Percentiles rank a stretch among this genome's conserved stretches.
phyloP scores from a whole-genome alignment of 2,797 vertebrate genomes.

The Acanthiza pusilla region DNA sequence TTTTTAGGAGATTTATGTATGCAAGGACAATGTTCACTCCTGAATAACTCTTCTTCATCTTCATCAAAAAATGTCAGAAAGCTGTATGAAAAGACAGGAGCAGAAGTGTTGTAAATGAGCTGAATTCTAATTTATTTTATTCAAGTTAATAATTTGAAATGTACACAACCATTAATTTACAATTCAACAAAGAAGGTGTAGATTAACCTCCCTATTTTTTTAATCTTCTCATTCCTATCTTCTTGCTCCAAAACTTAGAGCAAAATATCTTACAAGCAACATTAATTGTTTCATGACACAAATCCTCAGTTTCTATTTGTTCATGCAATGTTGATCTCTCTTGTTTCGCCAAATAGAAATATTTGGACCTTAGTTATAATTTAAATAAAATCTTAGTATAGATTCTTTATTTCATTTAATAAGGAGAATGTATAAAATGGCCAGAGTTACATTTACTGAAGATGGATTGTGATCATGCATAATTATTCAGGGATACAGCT shows the following conservation, averaged over 20 bases:
- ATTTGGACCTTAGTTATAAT: not conserved
- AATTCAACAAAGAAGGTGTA: not conserved
- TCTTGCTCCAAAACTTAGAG: not conserved
- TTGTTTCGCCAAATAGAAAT: not conserved
- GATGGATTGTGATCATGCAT: not conserved
- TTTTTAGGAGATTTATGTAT: not conserved
- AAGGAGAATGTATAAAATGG: not conserved
- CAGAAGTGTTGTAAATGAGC: not conserved
- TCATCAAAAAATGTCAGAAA: not conserved
- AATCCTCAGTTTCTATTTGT: not conserved
- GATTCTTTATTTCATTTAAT: not conserved
- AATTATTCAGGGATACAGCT: not conserved
- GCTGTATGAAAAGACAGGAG: not conserved
- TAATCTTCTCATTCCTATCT: not conserved
- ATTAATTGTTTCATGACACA: not conserved
- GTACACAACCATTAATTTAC: not conserved
- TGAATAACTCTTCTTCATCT: not conserved
- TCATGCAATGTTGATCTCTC: not conserved
- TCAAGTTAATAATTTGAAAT: not conserved
- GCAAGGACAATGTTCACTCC: not conserved
- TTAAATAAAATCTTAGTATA: not conserved
- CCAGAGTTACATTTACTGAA: not conserved
- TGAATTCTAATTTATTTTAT: not conserved
- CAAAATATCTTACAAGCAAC: not conserved
- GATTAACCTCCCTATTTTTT: not conserved